phyloP scores from a whole-genome alignment of 2,113 vertebrate species.

The Otocyon megalotis region DNA sequence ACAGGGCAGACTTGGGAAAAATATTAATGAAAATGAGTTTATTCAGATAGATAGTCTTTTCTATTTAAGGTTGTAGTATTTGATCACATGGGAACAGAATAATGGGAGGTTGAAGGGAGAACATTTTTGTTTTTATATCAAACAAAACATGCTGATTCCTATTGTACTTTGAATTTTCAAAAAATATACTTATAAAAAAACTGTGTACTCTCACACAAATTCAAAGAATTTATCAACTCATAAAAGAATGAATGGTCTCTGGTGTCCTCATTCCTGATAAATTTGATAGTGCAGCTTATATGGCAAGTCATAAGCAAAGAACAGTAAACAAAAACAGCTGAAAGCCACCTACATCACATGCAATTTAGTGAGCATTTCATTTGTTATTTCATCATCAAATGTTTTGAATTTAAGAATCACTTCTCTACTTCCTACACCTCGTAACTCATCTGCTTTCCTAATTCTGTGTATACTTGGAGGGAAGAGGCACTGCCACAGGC shows the following conservation, averaged over 20 bases:
- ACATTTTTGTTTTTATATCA: background rate
- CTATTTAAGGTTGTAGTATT: background rate
- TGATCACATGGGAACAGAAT: background rate
- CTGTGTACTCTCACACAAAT: background rate
- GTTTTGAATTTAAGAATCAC: background rate
- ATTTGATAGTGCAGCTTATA: background rate
- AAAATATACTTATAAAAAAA: background rate
- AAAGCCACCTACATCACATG: background rate
- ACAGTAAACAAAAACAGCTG: background rate
- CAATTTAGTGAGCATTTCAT: background rate
- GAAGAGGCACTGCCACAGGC: background rate
- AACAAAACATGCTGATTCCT: background rate
- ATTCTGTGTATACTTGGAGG: background rate
- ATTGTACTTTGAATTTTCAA: background rate
- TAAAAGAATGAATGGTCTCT: background rate
- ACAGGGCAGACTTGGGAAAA: background rate
- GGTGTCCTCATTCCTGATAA: background rate
- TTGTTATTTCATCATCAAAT: background rate
- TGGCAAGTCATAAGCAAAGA: background rate
- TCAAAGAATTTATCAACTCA: background rate
- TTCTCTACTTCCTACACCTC: background rate
- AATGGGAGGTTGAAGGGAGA: background rate
- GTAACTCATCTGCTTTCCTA: background rate
- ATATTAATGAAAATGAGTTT: background rate
- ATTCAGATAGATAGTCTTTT: background rate